These are phyloP conservation scores for Chaetogeoica ovagalla DNA, from an alignment of 2,888 invertebrate species.

Conservation along the genomic window DNA sequence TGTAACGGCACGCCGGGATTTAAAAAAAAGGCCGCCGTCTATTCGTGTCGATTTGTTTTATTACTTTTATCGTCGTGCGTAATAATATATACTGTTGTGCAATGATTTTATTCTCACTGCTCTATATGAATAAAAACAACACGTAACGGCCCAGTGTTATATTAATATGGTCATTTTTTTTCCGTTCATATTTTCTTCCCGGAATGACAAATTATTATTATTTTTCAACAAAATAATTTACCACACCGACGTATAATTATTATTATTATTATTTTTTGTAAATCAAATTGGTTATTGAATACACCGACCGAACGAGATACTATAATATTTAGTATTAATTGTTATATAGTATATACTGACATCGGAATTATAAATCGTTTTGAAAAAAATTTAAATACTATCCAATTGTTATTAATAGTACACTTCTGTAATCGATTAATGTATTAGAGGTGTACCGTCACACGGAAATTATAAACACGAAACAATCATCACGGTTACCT, in stretches of 20 bases:
- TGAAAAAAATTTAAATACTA: too few relatives aligned
- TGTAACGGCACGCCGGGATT: not conserved
- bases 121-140: not conserved
- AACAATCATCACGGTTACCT: too few relatives aligned
- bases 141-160: not conserved
- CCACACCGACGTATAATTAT: too few relatives aligned
- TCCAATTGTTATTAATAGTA: too few relatives aligned
- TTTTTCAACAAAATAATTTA: not conserved
- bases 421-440: too few relatives aligned
- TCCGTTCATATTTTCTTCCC: not conserved
- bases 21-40: constrained; percentile 4
- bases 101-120: not conserved
- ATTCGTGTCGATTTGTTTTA: constrained; percentile 10
- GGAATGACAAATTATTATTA: not conserved
- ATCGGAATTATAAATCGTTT: too few relatives aligned
- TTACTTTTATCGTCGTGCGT: not conserved
- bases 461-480: too few relatives aligned
- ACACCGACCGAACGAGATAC: too few relatives aligned
- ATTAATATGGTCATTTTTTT: not conserved
- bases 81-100: not conserved
- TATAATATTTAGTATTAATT: not conserved
- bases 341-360: too few relatives aligned
- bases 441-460: too few relatives aligned
- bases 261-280: not conserved
- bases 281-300: not conserved